phyloP scores from a whole-genome alignment of 2,888 invertebrate genomes.

The Dryobotodes eremita region DNA sequence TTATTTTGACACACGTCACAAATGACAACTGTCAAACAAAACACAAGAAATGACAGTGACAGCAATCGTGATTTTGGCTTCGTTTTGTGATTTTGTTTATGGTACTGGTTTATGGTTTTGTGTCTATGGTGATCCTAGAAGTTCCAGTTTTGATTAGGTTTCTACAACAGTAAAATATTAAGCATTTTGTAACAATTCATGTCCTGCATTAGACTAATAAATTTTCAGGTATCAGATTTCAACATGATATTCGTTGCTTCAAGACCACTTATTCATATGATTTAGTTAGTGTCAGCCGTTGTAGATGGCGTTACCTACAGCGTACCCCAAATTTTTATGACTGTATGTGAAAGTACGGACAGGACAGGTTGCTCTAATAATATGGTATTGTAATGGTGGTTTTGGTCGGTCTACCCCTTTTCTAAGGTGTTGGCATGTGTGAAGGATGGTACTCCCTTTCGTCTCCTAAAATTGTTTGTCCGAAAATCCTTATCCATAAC shows the following conservation, averaged over 20 bases:
- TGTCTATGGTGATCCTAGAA: not conserved
- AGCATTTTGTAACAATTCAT: not conserved
- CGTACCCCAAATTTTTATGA: not conserved
- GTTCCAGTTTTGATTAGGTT: not conserved
- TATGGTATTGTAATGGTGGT: no score
- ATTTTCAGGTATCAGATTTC: not conserved
- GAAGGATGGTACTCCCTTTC: no score
- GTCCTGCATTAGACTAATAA: not conserved
- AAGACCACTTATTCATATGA: not conserved
- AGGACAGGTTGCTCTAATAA: not conserved
- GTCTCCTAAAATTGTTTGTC: no score
- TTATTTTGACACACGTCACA: conserved; percentile 4
- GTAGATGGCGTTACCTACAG: conserved; percentile 23
- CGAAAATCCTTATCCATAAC: no score
- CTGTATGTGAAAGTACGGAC: not conserved
- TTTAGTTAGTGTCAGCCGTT: not conserved
- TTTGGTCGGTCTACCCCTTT: not conserved
- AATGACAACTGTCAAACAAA: not conserved
- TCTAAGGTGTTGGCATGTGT: not conserved
- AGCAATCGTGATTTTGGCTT: not conserved
- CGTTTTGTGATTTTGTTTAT: no score
- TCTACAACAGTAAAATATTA: not conserved
- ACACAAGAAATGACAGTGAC: not conserved
- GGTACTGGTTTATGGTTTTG: not conserved
- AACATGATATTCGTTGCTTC: not conserved